These are phyloP conservation scores for Gymnoscelis rufifasciata DNA, from an alignment of 2,888 invertebrate genomes.

Conservation along the genomic window DNA sequence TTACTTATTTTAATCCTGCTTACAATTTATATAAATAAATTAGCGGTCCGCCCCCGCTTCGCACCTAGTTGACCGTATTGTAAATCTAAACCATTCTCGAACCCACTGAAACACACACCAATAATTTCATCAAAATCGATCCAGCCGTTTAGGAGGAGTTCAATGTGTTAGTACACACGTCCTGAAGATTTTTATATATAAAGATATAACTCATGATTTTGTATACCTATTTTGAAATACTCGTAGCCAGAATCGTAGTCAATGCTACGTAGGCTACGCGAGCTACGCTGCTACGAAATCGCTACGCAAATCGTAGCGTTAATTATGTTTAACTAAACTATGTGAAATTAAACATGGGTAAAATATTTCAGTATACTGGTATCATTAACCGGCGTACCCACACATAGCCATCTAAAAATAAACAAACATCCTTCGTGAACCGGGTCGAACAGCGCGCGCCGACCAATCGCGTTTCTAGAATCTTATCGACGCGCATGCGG, in stretches of 20 bases:
- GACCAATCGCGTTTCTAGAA: conserved; percentile 66
- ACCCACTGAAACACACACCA: too few species aligned
- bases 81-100: too few species aligned
- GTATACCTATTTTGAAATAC: too few species aligned
- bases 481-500: conserved; percentile 74
- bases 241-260: conserved; percentile 8
- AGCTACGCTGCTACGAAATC: conserved; percentile 1
- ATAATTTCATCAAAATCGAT: too few species aligned
- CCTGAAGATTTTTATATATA: too few species aligned
- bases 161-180: too few species aligned
- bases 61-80: too few species aligned
- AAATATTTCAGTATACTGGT: conserved; percentile 27
- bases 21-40: too few species aligned
- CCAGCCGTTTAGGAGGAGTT: too few species aligned
- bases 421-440: conserved; percentile 59
- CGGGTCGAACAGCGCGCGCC: conserved; percentile 45
- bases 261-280: neutral
- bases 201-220: too few species aligned
- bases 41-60: too few species aligned
- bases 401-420: conserved; percentile 55
- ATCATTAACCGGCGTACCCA: conserved; percentile 52
- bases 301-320: conserved; percentile 1
- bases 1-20: too few species aligned
- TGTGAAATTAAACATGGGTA: neutral
- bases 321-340: conserved; percentile 5